Evolutionary conservation across 2,797 vertebrate genomes (phyloP), one percentile per base, ranked within the genome.

Genomic region (Bucorvus abyssinicus): DNA sequence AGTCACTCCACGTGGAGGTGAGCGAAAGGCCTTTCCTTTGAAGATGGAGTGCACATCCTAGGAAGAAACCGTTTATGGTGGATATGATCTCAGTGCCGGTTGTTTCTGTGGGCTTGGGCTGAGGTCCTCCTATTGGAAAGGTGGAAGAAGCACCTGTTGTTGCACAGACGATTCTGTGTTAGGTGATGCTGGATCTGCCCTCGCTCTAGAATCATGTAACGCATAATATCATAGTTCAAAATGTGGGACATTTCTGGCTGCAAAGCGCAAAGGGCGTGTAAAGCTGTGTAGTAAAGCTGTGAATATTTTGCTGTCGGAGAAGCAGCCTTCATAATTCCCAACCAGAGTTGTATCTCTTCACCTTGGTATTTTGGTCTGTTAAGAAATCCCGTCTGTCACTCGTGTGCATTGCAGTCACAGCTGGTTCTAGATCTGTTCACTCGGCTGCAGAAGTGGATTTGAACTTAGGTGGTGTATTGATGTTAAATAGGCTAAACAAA

Each of bases 1-100:
- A 99, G 96, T 97, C 98, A 42, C 98, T 99, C 26, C 95, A 85
- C 5, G 22, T 99, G 69, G 98, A 99, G 99, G 99, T 99, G 56
- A 97, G 96, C 90, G 42, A 84, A 78, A 70, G 84, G 42, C 57
- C 24, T 71, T 94, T 94, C 56, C 45, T 88, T 59, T 65, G 74
- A 65, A 82, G 14, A 47, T 3, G 1, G 7, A 15, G 3, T 45
- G 22, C 14, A 22, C 11, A 8, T 40, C 13, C 3, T 26, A 56
- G 36, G 45, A 26, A 57, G 49, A 60, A 49, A 45, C 8, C 10
- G 84, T 76, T 45, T n/a, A 3, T 8, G 17, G 55, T 47, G 26
- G 49, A 22, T 52, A 9, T 24, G 23, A 71, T 60, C 29, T 74
- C 21, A 36, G 17, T 56, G 77, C 36, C 73, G 10, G 3, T 84